These are phyloP conservation scores for Platycnemis pennipes DNA, from an alignment of 2,888 invertebrate species.

Conservation along the genomic window DNA sequence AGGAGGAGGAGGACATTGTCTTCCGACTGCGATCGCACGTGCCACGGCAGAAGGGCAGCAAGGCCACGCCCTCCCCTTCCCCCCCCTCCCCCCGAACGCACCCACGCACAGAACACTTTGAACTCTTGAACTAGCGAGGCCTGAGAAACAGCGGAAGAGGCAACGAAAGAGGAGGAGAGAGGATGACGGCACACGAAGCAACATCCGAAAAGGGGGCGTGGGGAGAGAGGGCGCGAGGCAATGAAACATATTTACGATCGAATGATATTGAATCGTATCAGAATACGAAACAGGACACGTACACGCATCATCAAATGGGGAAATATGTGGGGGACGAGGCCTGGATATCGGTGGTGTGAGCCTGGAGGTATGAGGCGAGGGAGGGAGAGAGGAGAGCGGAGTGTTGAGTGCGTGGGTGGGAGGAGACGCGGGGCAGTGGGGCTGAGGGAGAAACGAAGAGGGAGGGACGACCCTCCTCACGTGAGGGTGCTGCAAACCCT, in stretches of 20 bases:
- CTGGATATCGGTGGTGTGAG: not conserved
- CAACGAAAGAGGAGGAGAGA: too few relatives aligned
- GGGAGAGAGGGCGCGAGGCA: not conserved
- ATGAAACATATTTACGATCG: slow-evolving; percentile 9
- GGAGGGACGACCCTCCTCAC: not conserved
- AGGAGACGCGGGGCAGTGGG: not conserved
- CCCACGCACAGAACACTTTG: too few relatives aligned
- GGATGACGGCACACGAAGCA: not conserved
- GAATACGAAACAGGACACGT: not conserved
- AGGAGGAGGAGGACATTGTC: not conserved
- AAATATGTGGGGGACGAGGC: not conserved
- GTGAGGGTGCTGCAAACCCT: not conserved
- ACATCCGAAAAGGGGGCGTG: not conserved
- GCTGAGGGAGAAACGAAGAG: not conserved
- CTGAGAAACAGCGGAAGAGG: too few relatives aligned
- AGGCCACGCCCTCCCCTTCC: too few relatives aligned
- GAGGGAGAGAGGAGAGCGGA: not conserved
- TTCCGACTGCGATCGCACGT: too few relatives aligned
- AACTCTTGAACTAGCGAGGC: too few relatives aligned
- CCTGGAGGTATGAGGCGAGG: not conserved
- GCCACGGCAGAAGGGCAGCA: too few relatives aligned
- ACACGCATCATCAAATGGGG: slow-evolving; percentile 7
- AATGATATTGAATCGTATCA: not conserved
- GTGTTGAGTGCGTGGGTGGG: not conserved
- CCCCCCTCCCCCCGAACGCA: too few relatives aligned